Evolutionary conservation across 2,888 invertebrate genomes (phyloP), one percentile per base, ranked within the genome.

Genomic region (Desoria tigrina): DNA sequence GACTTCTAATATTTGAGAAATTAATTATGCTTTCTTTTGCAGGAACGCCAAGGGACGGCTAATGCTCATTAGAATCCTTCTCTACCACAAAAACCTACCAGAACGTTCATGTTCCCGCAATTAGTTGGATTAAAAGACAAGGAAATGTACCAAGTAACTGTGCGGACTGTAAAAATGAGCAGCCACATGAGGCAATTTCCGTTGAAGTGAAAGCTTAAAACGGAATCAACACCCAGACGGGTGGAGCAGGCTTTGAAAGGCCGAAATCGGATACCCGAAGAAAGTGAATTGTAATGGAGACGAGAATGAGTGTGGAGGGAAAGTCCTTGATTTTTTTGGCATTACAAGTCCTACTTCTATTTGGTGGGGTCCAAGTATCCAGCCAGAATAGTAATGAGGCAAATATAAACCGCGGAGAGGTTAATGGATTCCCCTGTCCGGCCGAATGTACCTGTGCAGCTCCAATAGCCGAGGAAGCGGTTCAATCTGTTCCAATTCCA

Each of bases 391-490:
- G 18, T n/a, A 57, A 57, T 57, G 57, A 57, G 42, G 4, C 37
- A 4, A 55, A 9, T 23, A 21, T 28, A 28, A 57, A 24, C 2
- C 21, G 50, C 27, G 57, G 23, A 37, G 37, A 23, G 32, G 32
- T 23, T 4, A 9, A 18, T 42, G 60, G 63, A 58, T n/a, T 28
- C 21, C 23, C n/a, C 9, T 58, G 62, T 54, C 65, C 65, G 21
- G 21, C 26, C 4, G 42, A 18, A 27, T 66, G 70, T 63, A 55
- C 50, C 60, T 61, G 66, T 60, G 32, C 54, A 56, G 50, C 54
- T 26, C 45, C 45, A 18, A 18, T 18, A 42, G 53, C 57, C 23
- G 63, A 50, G 26, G 24, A 50, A 62, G 27, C 42, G 24, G 26
- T 27, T 23, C 60, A 45, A 11, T 42, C 55, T 42, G 54, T 42